Evolutionary conservation across 1,140 invertebrate species (phyloP).

Genomic region (Babylonia areolata): DNA sequence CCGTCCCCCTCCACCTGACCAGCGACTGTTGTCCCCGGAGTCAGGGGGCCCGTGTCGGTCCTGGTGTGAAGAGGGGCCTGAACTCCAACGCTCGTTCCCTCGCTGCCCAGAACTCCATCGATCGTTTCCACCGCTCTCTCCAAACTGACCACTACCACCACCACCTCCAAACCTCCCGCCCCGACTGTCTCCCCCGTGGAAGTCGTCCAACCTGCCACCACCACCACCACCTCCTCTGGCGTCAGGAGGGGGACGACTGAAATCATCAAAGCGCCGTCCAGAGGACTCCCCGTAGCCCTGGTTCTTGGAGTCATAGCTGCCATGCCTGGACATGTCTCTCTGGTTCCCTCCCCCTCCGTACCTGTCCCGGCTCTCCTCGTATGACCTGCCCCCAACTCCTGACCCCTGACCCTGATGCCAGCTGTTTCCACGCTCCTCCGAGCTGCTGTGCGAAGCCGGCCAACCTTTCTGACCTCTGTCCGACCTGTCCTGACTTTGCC

Average conservation of each 20-base stretch:
- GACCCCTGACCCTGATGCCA: constrained; percentile 41
- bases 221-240: constrained; percentile 1
- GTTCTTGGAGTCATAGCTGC: constrained; percentile 14
- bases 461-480: constrained; percentile 17
- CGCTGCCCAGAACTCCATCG: constrained; percentile 5
- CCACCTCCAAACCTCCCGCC: not conserved
- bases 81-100: constrained; percentile 21
- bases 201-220: constrained; percentile 19
- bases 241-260: constrained; percentile 32
- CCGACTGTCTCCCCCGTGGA: constrained; percentile 14
- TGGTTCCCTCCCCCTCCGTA: not conserved
- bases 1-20: constrained; percentile 10
- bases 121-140: not conserved
- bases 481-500: constrained; percentile 21
- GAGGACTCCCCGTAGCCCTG: constrained; percentile 14
- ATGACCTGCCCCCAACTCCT: constrained; percentile 33
- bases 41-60: not conserved
- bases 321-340: constrained; percentile 21
- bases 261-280: constrained; percentile 17
- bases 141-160: constrained; percentile 21
- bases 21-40: not conserved
- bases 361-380: constrained; percentile 1
- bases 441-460: constrained; percentile 18
- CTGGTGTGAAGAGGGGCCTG: not conserved
- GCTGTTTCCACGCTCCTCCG: constrained; percentile 7